These are phyloP conservation scores for Tanypteryx hageni DNA, from an alignment of 2,888 invertebrate genomes.

Conservation along the genomic window DNA sequence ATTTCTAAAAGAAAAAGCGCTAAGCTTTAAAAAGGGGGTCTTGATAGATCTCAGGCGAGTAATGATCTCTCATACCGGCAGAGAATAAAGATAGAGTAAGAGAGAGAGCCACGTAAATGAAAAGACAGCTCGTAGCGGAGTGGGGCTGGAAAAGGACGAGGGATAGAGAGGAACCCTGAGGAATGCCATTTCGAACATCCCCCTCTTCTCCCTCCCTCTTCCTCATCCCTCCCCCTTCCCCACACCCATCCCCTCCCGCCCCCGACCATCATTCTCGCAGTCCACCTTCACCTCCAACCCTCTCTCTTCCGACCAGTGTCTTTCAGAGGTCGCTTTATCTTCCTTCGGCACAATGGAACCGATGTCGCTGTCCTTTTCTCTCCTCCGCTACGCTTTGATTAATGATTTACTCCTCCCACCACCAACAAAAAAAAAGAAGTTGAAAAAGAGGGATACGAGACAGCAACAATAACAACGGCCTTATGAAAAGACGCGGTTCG, in stretches of 20 bases:
- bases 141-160: background rate
- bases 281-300: background rate
- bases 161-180: background rate
- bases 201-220: background rate
- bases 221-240: background rate
- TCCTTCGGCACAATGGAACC: constrained; percentile 61
- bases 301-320: constrained; percentile 13
- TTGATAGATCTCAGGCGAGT: no score
- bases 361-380: constrained; percentile 54
- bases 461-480: constrained; percentile 50
- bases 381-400: constrained; percentile 25
- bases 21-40: no score
- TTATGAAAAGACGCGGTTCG: constrained; percentile 50
- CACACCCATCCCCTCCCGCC: no score
- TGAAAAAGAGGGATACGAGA: constrained; percentile 14
- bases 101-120: no score
- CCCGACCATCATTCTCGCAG: background rate
- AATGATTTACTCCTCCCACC: constrained; percentile 27
- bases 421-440: background rate
- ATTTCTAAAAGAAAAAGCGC: no score
- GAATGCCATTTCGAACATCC: constrained; percentile 26
- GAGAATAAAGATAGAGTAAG: no score
- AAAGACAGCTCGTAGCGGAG: no score
- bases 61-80: no score
- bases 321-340: constrained; percentile 56